Evolutionary conservation across 2,888 invertebrate genomes (phyloP).

Genomic region (Scaptodrosophila latifasciaeformis): DNA sequence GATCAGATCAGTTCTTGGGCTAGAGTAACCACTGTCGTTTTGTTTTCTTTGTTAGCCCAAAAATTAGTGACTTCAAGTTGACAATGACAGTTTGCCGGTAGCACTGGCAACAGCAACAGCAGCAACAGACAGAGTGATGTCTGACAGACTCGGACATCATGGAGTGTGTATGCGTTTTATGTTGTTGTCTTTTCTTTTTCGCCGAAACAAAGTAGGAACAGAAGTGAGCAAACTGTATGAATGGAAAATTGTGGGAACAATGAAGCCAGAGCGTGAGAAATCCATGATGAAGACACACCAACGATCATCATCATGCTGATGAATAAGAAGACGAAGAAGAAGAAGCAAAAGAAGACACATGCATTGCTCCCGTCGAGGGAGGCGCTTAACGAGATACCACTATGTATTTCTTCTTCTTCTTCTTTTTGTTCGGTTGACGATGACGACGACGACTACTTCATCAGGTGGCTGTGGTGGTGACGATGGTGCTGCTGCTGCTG

Average conservation of each 20-base stretch:
- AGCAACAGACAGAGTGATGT: conserved; percentile 5
- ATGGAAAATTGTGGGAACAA: conserved; percentile 70
- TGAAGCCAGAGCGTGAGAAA: conserved; percentile 59
- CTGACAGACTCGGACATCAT: background rate
- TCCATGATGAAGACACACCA: conserved; percentile 32
- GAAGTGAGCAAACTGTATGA: conserved; percentile 63
- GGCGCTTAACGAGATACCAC: too few species aligned
- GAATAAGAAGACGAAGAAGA: too few species aligned
- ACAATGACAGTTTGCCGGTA: conserved; percentile 34
- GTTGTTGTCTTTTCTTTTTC: conserved; percentile 20
- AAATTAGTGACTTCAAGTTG: too few species aligned
- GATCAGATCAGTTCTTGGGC: too few species aligned
- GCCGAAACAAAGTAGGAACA: conserved; percentile 53
- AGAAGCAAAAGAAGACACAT: too few species aligned
- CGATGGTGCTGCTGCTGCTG: conserved; percentile 5
- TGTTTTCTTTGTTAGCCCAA: too few species aligned
- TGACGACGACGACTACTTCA: conserved; percentile 12
- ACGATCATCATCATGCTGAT: too few species aligned
- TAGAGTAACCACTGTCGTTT: too few species aligned
- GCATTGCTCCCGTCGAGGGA: too few species aligned
- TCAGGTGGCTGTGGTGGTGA: conserved; percentile 20
- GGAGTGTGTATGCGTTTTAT: background rate
- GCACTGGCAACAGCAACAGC: conserved; percentile 1
- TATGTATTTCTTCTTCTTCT: too few species aligned
- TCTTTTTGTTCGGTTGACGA: too few species aligned